Evolutionary conservation across 2,888 invertebrate species (phyloP).

Genomic region (Plemyria rubiginata): DNA sequence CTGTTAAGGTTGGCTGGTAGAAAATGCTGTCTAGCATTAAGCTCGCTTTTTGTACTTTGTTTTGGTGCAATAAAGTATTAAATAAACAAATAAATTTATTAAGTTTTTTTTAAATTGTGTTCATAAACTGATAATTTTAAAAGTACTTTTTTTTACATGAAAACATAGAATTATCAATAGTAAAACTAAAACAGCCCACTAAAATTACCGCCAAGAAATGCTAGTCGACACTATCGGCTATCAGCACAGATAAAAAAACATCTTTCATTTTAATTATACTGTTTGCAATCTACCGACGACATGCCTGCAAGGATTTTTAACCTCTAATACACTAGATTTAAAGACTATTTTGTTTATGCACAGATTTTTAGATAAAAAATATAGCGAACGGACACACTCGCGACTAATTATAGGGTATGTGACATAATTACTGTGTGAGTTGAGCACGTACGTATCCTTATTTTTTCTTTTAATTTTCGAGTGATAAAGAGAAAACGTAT

Average conservation of each 20-base stretch:
- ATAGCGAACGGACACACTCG: constrained; percentile 50
- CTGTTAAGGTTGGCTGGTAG: too few relatives aligned
- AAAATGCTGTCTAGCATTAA: too few relatives aligned
- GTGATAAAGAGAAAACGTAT: constrained; percentile 45
- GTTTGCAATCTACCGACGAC: constrained; percentile 46
- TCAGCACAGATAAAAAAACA: constrained; percentile 60
- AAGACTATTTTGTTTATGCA: constrained; percentile 49
- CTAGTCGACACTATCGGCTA: constrained; percentile 57
- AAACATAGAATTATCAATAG: constrained; percentile 13
- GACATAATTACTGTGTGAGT: constrained; percentile 67
- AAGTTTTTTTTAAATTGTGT: too few relatives aligned
- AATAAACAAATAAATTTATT: too few relatives aligned
- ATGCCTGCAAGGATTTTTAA: constrained; percentile 37
- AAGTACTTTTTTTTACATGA: background rate
- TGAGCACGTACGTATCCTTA: constrained; percentile 36
- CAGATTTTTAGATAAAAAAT: constrained; percentile 59
- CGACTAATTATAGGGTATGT: constrained; percentile 64
- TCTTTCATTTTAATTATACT: constrained; percentile 63
- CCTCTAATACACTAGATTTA: constrained; percentile 46
- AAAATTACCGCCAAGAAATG: constrained; percentile 55
- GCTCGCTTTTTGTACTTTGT: too few relatives aligned
- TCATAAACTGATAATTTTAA: too few relatives aligned
- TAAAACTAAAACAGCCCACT: constrained; percentile 42
- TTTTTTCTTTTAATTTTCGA: constrained; percentile 50
- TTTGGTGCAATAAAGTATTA: too few relatives aligned